These are phyloP conservation scores for Octomys mimax DNA, from an alignment of 2,797 vertebrate genomes.

Conservation along the genomic window DNA sequence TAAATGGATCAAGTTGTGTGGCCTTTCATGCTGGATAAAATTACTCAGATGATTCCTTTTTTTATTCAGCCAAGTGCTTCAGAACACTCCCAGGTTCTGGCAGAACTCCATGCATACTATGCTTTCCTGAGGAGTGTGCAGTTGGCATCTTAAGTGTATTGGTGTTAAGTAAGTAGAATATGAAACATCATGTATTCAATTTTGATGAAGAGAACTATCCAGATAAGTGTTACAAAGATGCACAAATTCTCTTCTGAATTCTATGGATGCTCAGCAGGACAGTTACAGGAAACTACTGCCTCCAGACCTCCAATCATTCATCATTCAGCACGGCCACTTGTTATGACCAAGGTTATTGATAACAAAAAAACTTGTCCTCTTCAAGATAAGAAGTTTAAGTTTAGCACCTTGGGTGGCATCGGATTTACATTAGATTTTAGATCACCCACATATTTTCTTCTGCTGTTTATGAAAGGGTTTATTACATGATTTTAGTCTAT, in stretches of 20 bases:
- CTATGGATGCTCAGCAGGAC: not conserved
- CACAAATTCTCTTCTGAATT: not conserved
- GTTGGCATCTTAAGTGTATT: conserved; percentile 61
- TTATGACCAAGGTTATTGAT: not conserved
- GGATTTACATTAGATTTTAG: conserved; percentile 12
- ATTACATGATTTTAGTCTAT: conserved; percentile 55
- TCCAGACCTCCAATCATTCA: not conserved
- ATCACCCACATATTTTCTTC: not conserved
- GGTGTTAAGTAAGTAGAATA: conserved; percentile 54
- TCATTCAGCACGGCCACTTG: not conserved
- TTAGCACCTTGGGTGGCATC: not conserved
- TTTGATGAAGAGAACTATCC: conserved; percentile 40
- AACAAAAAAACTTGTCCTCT: conserved; percentile 14
- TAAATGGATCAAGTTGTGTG: conserved; percentile 30
- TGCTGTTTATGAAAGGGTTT: conserved; percentile 52
- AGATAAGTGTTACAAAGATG: conserved; percentile 31
- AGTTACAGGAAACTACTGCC: not conserved
- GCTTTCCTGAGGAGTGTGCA: conserved; percentile 58
- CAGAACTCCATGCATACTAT: not conserved
- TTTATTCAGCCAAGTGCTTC: conserved; percentile 56
- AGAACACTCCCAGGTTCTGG: conserved; percentile 60
- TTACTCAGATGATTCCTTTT: conserved; percentile 43
- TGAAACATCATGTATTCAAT: conserved; percentile 51
- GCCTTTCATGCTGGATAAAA: conserved; percentile 62
- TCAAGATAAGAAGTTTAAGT: conserved; percentile 50